Percentiles rank a stretch among this genome's conserved stretches.
phyloP scores from a whole-genome alignment of 2,113 vertebrate genomes.

The Otocyon megalotis region DNA sequence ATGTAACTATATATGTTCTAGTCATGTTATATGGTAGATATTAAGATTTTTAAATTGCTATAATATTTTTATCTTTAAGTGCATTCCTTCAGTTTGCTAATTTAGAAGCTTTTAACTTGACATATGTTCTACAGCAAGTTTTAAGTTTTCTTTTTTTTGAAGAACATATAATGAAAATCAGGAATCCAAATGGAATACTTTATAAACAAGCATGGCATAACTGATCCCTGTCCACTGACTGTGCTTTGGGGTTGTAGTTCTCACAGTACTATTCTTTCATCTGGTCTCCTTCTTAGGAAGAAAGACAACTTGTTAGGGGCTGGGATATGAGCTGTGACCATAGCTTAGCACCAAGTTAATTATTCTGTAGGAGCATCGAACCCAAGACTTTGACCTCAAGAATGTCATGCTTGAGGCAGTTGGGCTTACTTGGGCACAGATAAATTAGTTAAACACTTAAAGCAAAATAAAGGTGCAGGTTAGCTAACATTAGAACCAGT shows the following conservation, averaged over 20 bases:
- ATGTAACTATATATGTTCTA: not conserved
- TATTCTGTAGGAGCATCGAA: slow-evolving; percentile 63
- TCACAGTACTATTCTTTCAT: slow-evolving; percentile 30
- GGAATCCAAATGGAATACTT: not conserved
- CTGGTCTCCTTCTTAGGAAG: slow-evolving; percentile 6
- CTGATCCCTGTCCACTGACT: not conserved
- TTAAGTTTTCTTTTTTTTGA: not conserved
- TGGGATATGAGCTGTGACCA: slow-evolving; percentile 68
- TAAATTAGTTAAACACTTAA: slow-evolving; percentile 50
- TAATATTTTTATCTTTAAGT: not conserved
- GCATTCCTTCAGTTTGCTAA: not conserved
- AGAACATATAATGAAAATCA: not conserved
- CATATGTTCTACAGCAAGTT: not conserved
- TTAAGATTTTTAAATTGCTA: not conserved
- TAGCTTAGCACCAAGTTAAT: slow-evolving; percentile 75
- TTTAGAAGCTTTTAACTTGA: not conserved
- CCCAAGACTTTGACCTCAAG: slow-evolving; percentile 59
- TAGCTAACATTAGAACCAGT: slow-evolving; percentile 35
- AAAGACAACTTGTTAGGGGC: slow-evolving; percentile 54
- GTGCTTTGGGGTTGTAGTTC: not conserved
- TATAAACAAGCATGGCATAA: not conserved
- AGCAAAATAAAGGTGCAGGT: slow-evolving; percentile 27
- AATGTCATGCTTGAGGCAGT: slow-evolving; percentile 62
- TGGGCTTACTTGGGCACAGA: slow-evolving; percentile 33
- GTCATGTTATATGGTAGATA: not conserved